phyloP scores from a whole-genome alignment of 1,140 invertebrate species.

The Geopemphigus sp. region DNA sequence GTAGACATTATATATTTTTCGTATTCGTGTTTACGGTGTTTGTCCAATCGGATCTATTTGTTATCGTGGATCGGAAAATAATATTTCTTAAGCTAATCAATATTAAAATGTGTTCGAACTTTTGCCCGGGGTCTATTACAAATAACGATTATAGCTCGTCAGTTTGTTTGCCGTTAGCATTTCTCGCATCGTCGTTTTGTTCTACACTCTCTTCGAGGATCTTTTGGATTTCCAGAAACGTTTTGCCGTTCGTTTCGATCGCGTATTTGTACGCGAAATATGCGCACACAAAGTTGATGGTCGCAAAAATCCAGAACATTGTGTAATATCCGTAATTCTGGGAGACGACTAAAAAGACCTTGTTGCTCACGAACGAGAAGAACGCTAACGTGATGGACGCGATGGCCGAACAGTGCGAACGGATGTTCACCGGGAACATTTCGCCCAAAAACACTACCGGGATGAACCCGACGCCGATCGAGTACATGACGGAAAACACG shows the following conservation, averaged over 20 bases:
- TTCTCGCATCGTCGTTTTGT: background rate
- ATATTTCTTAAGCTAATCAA: no score
- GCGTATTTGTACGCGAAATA: conserved; percentile 56
- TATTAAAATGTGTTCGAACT: no score
- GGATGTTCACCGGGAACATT: conserved; percentile 54
- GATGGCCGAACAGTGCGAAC: conserved; percentile 53
- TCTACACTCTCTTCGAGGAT: background rate
- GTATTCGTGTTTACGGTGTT: no score
- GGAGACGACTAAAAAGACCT: conserved; percentile 51
- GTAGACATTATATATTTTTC: no score
- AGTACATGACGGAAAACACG: conserved; percentile 52
- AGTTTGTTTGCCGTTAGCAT: no score
- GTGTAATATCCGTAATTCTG: conserved; percentile 39
- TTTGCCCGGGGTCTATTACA: no score
- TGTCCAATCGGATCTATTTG: no score
- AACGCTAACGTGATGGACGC: conserved; percentile 52
- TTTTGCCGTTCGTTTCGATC: conserved; percentile 76
- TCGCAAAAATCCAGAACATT: conserved; percentile 52
- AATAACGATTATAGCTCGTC: no score
- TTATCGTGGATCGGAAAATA: no score
- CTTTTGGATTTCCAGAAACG: conserved; percentile 72
- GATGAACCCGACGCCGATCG: conserved; percentile 53
- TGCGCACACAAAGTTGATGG: conserved; percentile 60
- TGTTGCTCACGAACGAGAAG: conserved; percentile 52
- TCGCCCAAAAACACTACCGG: conserved; percentile 54